Base-by-base conservation (phyloP, 2,113 vertebrate genomes). In the Vicugna pacos region DNA sequence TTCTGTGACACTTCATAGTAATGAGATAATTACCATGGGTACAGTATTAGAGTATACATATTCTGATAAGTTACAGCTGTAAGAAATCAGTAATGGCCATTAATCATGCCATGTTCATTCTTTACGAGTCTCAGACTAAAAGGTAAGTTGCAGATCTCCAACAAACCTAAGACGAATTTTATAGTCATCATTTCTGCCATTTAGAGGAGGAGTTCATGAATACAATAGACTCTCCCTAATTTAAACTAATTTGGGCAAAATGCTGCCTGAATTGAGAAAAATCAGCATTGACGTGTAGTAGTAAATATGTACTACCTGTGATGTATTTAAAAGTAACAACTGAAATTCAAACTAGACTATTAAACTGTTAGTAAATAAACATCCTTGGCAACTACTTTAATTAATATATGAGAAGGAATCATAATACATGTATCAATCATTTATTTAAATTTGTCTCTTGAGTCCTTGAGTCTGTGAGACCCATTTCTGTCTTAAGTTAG, bases 1-100 rank as follows among this genome's bases (percentile, higher is more conserved):
- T 93, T 97, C 92, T 97, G 97, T 97, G 97, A 96, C 84, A 84
- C 96, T 97, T 97, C 97, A 97, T 97, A 97, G 97, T 96, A 98
- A 98, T 97, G 97, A 97, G 97, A 96, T 96, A 97, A 96, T 98
- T 98, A 98, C 96, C 94, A 85, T 95, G 96, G 94, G 90, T 77
- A 93, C 95, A 89, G 94, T 96, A 96, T 96, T 97, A 87, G 96
- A 84, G 80, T 95, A 96, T 96, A 97, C 97, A 85, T 93, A 97
- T 97, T 97, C 97, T 65, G 97, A 84, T 97, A 97, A 95, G 96
- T 97, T 87, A 87, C 95, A 97, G 96, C 96, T 95, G 79, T 85
- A 89, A 93, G 92, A 93, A 93, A 77, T 92, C 97, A 93, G 96
- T 96, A 97, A 97, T 98, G 96, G 87, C 94, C 96, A 91, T 96